Evolutionary conservation across 2,113 vertebrate genomes (phyloP).

Genomic region (Stegostoma tigrinum): DNA sequence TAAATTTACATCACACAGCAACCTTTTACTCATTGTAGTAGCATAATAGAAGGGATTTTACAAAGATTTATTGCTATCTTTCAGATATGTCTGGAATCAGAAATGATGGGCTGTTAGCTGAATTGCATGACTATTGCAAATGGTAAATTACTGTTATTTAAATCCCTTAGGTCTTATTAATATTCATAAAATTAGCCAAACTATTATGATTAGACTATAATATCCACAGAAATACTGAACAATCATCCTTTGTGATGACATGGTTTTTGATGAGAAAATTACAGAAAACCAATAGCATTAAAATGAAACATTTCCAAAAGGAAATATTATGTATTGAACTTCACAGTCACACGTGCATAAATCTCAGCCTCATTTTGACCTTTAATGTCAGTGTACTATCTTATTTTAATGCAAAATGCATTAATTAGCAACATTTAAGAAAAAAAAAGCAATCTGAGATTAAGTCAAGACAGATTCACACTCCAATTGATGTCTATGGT

Average conservation of each 20-base stretch:
- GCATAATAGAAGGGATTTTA: neutral
- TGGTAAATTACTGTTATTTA: constrained; percentile 34
- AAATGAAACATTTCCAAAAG: constrained; percentile 32
- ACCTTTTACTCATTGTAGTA: neutral
- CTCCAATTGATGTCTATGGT: neutral
- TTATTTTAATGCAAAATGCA: constrained; percentile 33
- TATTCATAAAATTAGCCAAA: constrained; percentile 38
- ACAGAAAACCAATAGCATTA: constrained; percentile 35
- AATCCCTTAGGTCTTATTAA: constrained; percentile 36
- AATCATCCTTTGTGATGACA: constrained; percentile 30
- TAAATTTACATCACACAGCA: neutral
- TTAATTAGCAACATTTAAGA: constrained; percentile 32
- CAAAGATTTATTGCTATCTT: neutral
- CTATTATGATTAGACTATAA: constrained; percentile 32
- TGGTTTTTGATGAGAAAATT: constrained; percentile 37
- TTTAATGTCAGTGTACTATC: constrained; percentile 23
- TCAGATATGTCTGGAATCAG: constrained; percentile 25
- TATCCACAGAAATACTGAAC: constrained; percentile 33
- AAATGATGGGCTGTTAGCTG: constrained; percentile 10
- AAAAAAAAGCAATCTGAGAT: constrained; percentile 8
- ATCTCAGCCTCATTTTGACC: constrained; percentile 32
- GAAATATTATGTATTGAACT: constrained; percentile 27
- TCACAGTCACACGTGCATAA: constrained; percentile 33
- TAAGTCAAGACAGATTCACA: neutral
- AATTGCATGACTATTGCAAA: constrained; percentile 29